phyloP scores from a whole-genome alignment of 2,113 vertebrate species.

The Nansenia antarctica region DNA sequence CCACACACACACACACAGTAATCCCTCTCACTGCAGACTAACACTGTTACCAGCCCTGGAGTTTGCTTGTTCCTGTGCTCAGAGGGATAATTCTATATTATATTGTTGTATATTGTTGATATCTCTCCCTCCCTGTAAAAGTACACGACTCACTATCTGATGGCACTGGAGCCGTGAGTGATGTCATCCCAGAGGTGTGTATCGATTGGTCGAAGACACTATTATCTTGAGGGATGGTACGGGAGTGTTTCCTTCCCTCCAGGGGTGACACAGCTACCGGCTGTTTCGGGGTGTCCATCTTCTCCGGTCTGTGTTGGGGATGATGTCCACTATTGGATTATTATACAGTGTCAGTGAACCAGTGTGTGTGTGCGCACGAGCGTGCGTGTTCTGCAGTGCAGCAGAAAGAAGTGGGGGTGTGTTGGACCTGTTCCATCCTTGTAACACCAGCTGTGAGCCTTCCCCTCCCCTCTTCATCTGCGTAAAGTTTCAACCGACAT shows the following conservation, averaged over 20 bases:
- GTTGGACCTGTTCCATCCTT: not conserved
- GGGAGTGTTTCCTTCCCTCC: not conserved
- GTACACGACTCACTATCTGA: not conserved
- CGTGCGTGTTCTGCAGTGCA: not conserved
- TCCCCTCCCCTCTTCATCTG: conserved; percentile 1
- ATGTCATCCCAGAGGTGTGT: not conserved
- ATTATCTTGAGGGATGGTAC: not conserved
- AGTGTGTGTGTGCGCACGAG: not conserved
- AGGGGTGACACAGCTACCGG: not conserved
- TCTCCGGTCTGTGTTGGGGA: too few species aligned
- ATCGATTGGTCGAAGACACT: not conserved
- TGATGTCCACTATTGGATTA: too few species aligned
- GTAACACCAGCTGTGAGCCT: not conserved
- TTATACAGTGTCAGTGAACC: not conserved
- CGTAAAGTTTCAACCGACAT: not conserved
- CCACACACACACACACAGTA: not conserved
- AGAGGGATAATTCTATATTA: not conserved
- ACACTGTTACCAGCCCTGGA: not conserved
- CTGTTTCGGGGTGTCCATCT: too few species aligned
- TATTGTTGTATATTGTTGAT: too few species aligned
- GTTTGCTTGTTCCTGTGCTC: not conserved
- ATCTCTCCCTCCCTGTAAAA: not conserved
- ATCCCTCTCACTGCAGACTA: not conserved
- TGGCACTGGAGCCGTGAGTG: not conserved
- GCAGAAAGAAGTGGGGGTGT: not conserved